Base-by-base conservation (phyloP, 2,797 vertebrate genomes). In the Gephyroberyx darwinii region DNA sequence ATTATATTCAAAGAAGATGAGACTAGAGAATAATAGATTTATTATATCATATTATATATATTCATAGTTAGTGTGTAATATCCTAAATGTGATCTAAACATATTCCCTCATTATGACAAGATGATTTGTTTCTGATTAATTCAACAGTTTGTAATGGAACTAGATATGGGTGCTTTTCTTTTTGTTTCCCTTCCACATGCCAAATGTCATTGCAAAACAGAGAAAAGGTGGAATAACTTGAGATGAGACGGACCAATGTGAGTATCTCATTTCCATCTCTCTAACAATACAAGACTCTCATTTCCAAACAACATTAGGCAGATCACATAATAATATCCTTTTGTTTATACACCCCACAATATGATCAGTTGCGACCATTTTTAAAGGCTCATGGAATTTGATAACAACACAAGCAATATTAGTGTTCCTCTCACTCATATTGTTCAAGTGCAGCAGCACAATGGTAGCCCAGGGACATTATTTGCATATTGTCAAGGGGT, bases 391-490 rank as follows among this genome's bases (percentile, higher is more conserved):
- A 9, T 81, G 70, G 80, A 84, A 83, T 84, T 45, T 74, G 79
- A 86, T 82, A 83, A 84, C 62, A 86, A 83, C 70, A 78, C 54
- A 61, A 58, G 60, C 56, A 61, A 86, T 62, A 85, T 75, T 58
- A 69, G 47, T 65, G 74, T 71, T 85, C 50, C 53, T 82, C 75
- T 84, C 82, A 60, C 71, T 86, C 77, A 65, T 78, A 72, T 50
- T 83, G 80, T 73, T 90, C 64, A 84, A 90, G 83, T 78, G 83
- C 65, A 65, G 70, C 60, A 77, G 74, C 57, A 83, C 82, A 86
- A 83, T 84, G 75, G 81, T 85, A 74, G 88, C 85, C 88, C 83
- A 83, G 81, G 89, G 91, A 88, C 80, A 86, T 88, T 83, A 86
- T 90, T 88, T 89, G 86, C 89, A 88, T 91, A 87, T 80, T 83